Conservation (phyloP, 1,140 invertebrate species). For the Sipha flava region DNA sequence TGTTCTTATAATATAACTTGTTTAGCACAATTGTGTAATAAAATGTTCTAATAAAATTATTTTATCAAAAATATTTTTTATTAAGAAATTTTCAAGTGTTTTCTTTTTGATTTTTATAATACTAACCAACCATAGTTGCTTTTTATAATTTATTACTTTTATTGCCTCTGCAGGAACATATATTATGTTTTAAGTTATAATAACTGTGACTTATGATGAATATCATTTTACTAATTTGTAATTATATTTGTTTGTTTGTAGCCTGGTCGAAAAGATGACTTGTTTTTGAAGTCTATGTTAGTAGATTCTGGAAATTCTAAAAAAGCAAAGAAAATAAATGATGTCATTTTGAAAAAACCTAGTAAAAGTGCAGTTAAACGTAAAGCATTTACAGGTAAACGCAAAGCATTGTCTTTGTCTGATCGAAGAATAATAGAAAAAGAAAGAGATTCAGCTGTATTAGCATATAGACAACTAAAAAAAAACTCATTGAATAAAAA, state of each 20-base stretch:
- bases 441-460: slow-evolving; percentile 19
- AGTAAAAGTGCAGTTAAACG: neutral
- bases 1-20: too few species aligned
- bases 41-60: too few species aligned
- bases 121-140: too few species aligned
- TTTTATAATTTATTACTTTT: too few species aligned
- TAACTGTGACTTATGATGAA: too few species aligned
- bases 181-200: too few species aligned
- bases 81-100: too few species aligned
- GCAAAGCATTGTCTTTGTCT: neutral
- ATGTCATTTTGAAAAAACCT: slow-evolving; percentile 16
- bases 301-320: neutral
- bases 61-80: too few species aligned
- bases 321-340: slow-evolving; percentile 11
- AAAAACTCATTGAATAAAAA: slow-evolving; percentile 8
- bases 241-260: slow-evolving; percentile 40
- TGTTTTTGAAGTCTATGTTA: slow-evolving; percentile 47
- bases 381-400: slow-evolving; percentile 7
- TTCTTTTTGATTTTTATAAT: too few species aligned
- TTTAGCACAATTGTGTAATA: too few species aligned
- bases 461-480: slow-evolving; percentile 10
- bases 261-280: slow-evolving; percentile 48
- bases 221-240: neutral
- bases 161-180: too few species aligned
- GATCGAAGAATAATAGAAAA: slow-evolving; percentile 16